Evolutionary conservation across 2,113 vertebrate species (phyloP), one percentile per base, ranked within the genome.

Genomic region (Colistium nudipinnis): DNA sequence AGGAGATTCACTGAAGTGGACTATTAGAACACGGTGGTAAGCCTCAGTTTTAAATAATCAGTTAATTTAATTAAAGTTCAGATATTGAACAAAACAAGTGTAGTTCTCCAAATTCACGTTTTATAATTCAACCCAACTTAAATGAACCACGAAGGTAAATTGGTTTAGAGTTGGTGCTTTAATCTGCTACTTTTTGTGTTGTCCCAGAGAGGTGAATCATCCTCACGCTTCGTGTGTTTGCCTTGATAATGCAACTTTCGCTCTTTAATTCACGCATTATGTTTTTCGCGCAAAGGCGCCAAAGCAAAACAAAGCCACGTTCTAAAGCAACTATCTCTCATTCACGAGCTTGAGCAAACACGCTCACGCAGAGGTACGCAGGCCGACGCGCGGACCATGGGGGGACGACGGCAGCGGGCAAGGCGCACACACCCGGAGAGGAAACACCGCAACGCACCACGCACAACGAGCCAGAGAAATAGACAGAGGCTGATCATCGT

Each of bases 291-390:
- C 27, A 75, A 76, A 81, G 48, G 72, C 33, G 60, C 28, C 61
- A 36, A 49, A 76, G 51, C 60, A 76, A 76, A 84, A 74, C 62
- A 76, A 79, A 52, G 60, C 11, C 19, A 66, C 17, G 27, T 64
- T 62, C 24, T 43, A 41, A 20, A 7, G 68, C 52, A 72, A 78
- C 83, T 76, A 35, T 78, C 47, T 28, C 25, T 51, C 49, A 79
- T 82, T 84, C 67, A 79, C 66, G 47, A 77, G 74, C 74, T 73
- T 83, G 47, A 76, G 66, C 83, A 88, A 90, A 89, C 86, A 9
- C 12, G 3, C 61, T 27, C 39, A 10, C 55, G 36, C 45, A 38
- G 67, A 85, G 80, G 85, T 63, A 87, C 77, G 74, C 25, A 54
- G 62, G 59, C 48, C 24, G 59, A 55, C 30, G 60, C 31, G 62